Conservation (phyloP, 2,113 vertebrate species). For the Sander lucioperca region DNA sequence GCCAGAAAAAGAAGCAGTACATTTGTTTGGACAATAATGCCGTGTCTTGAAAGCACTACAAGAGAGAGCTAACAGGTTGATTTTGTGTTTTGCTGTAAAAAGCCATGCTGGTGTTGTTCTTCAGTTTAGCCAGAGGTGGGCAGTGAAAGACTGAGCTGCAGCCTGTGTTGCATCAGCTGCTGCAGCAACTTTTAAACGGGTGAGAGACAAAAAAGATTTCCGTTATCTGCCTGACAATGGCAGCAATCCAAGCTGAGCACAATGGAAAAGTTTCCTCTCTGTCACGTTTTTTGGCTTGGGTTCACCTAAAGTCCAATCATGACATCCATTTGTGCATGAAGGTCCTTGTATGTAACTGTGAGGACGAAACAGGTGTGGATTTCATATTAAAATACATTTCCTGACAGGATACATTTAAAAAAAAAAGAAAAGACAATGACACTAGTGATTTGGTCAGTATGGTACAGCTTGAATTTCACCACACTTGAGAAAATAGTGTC, state of each 20-base stretch:
- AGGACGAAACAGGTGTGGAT: neutral
- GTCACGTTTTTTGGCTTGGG: neutral
- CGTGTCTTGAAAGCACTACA: constrained; percentile 21
- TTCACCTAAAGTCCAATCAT: constrained; percentile 10
- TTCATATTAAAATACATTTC: constrained; percentile 6
- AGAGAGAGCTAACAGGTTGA: constrained; percentile 20
- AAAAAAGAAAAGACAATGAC: neutral
- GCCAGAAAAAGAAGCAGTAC: neutral
- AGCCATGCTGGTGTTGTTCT: neutral
- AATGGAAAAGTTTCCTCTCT: constrained; percentile 21
- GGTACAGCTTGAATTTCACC: neutral
- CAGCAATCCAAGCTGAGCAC: neutral
- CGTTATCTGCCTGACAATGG: neutral
- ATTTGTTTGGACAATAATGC: neutral
- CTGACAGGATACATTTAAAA: neutral
- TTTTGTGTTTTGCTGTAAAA: neutral
- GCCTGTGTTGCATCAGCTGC: neutral
- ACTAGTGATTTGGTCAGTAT: neutral
- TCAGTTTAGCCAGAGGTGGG: constrained; percentile 43
- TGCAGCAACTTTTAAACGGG: neutral
- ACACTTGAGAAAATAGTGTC: neutral
- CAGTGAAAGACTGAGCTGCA: constrained; percentile 23
- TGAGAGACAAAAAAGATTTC: neutral
- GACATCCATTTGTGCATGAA: neutral
- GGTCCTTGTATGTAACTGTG: neutral